Percentiles rank a stretch among this genome's conserved stretches.
These are phyloP conservation scores for Aleadryas rufinucha DNA, from an alignment of 2,113 vertebrate species.

Conservation along the genomic window DNA sequence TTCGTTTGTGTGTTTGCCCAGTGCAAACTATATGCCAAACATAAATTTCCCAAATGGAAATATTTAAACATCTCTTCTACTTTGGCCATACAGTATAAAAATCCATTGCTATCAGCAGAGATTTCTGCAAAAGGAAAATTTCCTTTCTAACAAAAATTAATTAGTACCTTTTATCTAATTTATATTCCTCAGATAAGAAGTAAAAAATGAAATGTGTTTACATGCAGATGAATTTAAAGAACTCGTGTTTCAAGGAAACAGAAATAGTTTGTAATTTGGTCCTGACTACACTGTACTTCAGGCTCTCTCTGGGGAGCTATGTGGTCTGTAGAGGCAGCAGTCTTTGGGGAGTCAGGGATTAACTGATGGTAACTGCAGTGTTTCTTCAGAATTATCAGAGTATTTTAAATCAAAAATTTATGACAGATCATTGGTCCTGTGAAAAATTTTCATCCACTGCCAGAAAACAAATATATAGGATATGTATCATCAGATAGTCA, in stretches of 20 bases:
- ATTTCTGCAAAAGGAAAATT: background rate
- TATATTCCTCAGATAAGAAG: background rate
- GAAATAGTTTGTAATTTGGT: background rate
- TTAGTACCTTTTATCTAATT: background rate
- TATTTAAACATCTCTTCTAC: background rate
- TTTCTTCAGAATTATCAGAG: background rate
- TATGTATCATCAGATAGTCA: background rate
- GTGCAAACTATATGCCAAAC: background rate
- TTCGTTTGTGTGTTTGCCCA: background rate
- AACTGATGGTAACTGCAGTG: background rate
- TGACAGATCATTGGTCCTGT: background rate
- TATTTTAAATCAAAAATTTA: background rate
- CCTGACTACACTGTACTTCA: background rate
- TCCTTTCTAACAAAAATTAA: background rate
- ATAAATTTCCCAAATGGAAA: background rate
- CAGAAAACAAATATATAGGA: background rate
- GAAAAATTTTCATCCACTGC: background rate
- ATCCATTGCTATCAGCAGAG: background rate
- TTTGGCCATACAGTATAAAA: background rate
- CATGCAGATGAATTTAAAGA: background rate
- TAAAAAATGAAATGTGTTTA: background rate
- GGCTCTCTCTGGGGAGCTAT: background rate
- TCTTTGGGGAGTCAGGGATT: background rate
- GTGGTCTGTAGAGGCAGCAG: background rate
- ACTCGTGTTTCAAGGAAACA: accelerated